These are phyloP conservation scores for Halichoeres trimaculatus DNA, from an alignment of 2,113 vertebrate genomes.

Conservation along the genomic window DNA sequence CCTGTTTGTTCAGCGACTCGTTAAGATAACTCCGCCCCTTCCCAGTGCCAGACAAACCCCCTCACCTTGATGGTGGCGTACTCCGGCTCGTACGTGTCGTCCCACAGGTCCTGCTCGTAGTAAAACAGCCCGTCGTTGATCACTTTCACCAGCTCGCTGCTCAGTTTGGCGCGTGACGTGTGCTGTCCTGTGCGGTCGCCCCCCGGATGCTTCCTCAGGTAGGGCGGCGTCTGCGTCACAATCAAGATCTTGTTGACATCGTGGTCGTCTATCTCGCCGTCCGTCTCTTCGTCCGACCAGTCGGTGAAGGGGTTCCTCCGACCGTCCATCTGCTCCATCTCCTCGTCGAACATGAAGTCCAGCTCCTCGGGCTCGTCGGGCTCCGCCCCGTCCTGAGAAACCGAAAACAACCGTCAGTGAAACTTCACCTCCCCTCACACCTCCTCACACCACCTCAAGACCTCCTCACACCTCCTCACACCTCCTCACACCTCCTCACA, in stretches of 20 bases:
- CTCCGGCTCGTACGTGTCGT: constrained; percentile 94
- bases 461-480: too few relatives aligned
- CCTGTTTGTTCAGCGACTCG: too few relatives aligned
- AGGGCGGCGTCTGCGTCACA: constrained; percentile 96
- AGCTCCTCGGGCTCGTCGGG: constrained; percentile 96
- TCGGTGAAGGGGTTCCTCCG: constrained; percentile 97
- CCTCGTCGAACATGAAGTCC: constrained; percentile 98
- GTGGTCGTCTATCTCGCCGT: constrained; percentile 94
- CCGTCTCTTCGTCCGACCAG: constrained; percentile 97
- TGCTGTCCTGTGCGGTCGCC: constrained; percentile 97
- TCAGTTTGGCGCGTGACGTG: constrained; percentile 94
- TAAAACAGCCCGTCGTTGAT: constrained; percentile 98
- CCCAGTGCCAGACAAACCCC: not conserved
- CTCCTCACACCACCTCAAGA: too few relatives aligned
- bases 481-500: too few relatives aligned
- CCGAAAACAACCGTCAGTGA: too few relatives aligned
- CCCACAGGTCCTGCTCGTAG: constrained; percentile 98
- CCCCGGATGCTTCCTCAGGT: constrained; percentile 94
- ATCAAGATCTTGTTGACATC: constrained; percentile 99
- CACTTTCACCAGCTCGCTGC: constrained; percentile 92
- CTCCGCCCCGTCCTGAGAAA: constrained; percentile 83
- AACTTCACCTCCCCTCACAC: too few relatives aligned
- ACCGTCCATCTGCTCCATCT: constrained; percentile 98
- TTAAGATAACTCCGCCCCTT: too few relatives aligned
- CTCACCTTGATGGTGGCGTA: constrained; percentile 99